A percentile compares a stretch with the other conserved stretches of the same genome.
phyloP scores from a whole-genome alignment of 2,797 vertebrate species.

The Labroides dimidiatus region DNA sequence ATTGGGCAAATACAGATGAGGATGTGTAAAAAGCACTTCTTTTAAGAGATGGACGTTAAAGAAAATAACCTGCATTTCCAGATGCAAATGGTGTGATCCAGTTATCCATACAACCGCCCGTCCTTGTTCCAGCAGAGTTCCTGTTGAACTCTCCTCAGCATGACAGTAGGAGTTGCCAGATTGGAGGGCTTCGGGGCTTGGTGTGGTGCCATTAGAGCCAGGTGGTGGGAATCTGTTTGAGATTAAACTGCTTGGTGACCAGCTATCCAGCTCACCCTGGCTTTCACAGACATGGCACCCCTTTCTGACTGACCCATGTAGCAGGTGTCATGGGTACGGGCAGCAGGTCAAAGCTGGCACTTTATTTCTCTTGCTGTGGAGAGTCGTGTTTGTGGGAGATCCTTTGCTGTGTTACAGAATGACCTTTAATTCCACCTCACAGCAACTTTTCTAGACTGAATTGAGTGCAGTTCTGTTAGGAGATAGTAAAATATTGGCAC shows the following conservation, averaged over 20 bases:
- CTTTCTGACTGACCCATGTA: constrained; percentile 58
- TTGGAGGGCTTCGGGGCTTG: constrained; percentile 61
- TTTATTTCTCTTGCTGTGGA: constrained; percentile 24
- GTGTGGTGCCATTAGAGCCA: constrained; percentile 72
- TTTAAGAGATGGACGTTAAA: constrained; percentile 26
- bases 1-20: constrained; percentile 21
- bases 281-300: constrained; percentile 61
- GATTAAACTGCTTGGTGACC: constrained; percentile 77
- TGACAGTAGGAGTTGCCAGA: constrained; percentile 63
- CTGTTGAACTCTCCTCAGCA: constrained; percentile 43
- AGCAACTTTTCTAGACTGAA: not conserved
- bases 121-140: constrained; percentile 40
- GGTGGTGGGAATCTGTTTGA: constrained; percentile 78
- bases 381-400: constrained; percentile 16
- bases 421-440: constrained; percentile 1
- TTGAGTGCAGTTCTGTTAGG: constrained; percentile 6
- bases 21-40: constrained; percentile 11
- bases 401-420: not conserved
- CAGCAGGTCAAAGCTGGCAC: constrained; percentile 51
- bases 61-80: constrained; percentile 1
- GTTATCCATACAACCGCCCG: constrained; percentile 14
- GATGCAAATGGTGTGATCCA: constrained; percentile 4
- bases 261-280: constrained; percentile 59
- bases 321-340: constrained; percentile 50
- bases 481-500: constrained; percentile 6